phyloP scores from a whole-genome alignment of 2,113 vertebrate genomes.

The Tursiops truncatus region DNA sequence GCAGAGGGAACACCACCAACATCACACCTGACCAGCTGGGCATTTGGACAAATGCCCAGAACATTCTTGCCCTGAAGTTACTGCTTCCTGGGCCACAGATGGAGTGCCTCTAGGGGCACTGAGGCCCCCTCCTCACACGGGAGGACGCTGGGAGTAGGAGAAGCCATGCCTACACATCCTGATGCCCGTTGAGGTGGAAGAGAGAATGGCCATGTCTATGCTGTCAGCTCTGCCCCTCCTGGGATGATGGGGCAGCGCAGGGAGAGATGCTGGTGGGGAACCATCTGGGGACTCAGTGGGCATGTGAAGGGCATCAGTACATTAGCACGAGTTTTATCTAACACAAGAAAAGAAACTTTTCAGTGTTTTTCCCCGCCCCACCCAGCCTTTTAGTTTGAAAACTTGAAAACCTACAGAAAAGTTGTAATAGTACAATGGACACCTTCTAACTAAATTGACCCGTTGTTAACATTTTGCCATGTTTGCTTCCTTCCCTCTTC shows the following conservation, averaged over 20 bases:
- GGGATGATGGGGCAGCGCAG: fast-evolving
- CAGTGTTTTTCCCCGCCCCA: not conserved
- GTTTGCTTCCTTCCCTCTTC: not conserved
- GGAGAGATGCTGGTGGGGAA: not conserved
- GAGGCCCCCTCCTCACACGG: not conserved
- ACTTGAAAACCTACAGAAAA: not conserved
- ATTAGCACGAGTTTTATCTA: not conserved
- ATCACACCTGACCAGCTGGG: not conserved
- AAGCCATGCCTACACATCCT: not conserved
- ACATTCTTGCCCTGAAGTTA: not conserved
- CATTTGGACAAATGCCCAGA: not conserved
- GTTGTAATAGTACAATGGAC: not conserved
- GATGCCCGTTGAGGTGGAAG: not conserved
- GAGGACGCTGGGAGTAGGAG: not conserved
- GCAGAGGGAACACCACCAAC: not conserved
- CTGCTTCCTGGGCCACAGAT: not conserved
- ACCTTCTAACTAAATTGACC: not conserved
- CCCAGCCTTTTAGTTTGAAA: not conserved
- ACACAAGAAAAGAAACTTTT: not conserved
- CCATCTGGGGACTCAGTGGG: not conserved
- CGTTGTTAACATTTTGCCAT: not conserved
- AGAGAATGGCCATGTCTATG: not conserved
- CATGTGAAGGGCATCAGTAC: not conserved
- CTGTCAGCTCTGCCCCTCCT: too few relatives aligned
- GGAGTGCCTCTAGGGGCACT: not conserved